Conservation (phyloP, 2,888 invertebrate genomes). For the Latrodectus hesperus region DNA sequence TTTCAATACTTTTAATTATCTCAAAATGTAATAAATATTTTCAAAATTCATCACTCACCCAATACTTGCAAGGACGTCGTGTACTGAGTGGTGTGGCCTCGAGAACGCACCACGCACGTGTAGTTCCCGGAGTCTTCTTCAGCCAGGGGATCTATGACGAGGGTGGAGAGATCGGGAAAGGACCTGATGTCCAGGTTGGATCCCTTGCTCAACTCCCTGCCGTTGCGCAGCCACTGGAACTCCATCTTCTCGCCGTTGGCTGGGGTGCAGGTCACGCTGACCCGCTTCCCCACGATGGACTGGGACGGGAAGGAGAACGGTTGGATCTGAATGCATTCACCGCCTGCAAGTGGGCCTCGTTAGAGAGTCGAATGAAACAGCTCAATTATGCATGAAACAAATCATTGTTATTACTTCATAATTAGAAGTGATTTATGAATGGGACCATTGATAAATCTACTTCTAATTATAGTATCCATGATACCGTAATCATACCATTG, state of each 20-base stretch:
- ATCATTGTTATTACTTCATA: too few relatives aligned
- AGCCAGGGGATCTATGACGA: constrained; percentile 44
- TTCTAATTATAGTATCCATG: too few relatives aligned
- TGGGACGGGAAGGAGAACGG: constrained; percentile 54
- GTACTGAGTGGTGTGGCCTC: constrained; percentile 30
- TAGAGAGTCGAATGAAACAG: too few relatives aligned
- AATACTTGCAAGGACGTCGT: constrained; percentile 45
- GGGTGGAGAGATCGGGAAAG: constrained; percentile 9
- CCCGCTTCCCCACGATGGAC: constrained; percentile 39
- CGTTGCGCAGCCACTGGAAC: constrained; percentile 63
- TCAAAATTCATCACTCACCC: constrained; percentile 16
- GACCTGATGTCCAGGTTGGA: constrained; percentile 36
- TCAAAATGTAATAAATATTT: too few relatives aligned
- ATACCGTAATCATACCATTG: too few relatives aligned
- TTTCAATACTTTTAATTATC: too few relatives aligned
- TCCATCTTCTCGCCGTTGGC: constrained; percentile 56
- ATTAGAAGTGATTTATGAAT: too few relatives aligned
- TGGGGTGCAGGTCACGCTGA: constrained; percentile 48
- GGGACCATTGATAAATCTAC: too few relatives aligned
- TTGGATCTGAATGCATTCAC: constrained; percentile 26
- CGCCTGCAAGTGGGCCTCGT: too few relatives aligned
- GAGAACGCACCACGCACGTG: constrained; percentile 50
- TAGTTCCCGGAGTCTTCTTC: constrained; percentile 63
- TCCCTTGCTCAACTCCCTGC: constrained; percentile 24
- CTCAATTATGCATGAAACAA: too few relatives aligned